These are phyloP conservation scores for Cylindroiulus punctatus DNA, from an alignment of 2,888 invertebrate genomes.

Conservation along the genomic window DNA sequence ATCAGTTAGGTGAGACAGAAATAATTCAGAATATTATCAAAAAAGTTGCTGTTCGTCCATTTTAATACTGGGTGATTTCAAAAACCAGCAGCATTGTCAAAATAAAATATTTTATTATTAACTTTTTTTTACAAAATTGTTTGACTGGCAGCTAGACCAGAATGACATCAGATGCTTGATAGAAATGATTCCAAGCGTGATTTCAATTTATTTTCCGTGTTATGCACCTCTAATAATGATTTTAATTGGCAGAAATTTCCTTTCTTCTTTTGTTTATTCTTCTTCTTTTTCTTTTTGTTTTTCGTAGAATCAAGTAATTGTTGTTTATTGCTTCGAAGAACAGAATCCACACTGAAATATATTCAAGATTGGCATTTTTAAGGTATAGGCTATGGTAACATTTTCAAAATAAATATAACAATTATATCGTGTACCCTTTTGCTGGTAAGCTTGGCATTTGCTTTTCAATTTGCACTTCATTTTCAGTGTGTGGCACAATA, in stretches of 20 bases:
- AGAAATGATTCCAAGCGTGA: slow-evolving; percentile 50
- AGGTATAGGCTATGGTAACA: not conserved
- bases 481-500: not conserved
- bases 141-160: too few relatives aligned
- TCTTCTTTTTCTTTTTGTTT: not conserved
- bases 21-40: too few relatives aligned
- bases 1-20: too few relatives aligned
- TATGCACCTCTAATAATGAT: not conserved
- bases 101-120: too few relatives aligned
- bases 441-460: not conserved
- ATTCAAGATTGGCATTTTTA: not conserved
- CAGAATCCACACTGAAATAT: not conserved
- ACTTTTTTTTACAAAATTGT: too few relatives aligned
- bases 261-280: not conserved
- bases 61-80: too few relatives aligned
- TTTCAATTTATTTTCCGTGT: not conserved
- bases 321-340: slow-evolving; percentile 5
- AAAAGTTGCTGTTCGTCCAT: too few relatives aligned
- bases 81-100: too few relatives aligned
- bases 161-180: not conserved
- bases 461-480: not conserved
- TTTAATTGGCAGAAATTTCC: slow-evolving; percentile 19
- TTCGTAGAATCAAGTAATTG: not conserved
- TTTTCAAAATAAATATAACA: not conserved
- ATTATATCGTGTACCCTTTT: not conserved